Base-by-base conservation (phyloP, 2,797 vertebrate species). In the Astyanax mexicanus region DNA sequence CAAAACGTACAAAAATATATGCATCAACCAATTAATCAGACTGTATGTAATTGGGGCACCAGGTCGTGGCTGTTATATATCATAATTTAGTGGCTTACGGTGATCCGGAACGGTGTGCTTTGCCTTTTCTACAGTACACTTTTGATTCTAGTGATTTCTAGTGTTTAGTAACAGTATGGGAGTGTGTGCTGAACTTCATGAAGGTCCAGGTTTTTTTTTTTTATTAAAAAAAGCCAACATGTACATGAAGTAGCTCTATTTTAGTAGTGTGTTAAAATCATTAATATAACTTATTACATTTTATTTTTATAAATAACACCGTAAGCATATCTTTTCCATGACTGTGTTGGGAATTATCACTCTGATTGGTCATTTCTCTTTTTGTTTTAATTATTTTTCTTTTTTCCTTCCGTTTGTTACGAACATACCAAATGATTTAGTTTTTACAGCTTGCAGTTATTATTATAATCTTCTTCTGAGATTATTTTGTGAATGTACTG, bases 401-500 rank as follows among this genome's bases (percentile, higher is more conserved):
- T 54, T 52, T 54, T 81, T 62, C 74, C 81, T 74, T 76, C 62
- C 45, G 25, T 61, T 55, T 62, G 21, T 62, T 32, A 44, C 37
- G 71, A 57, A 44, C 27, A 72, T 76, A 86, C 86, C 85, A 85
- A 88, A 85, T 82, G 74, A 47, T 75, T 84, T 77, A 29, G 72
- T 73, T 83, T 69, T 37, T 72, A 72, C 65, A 76, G 47, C 54
- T 85, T 90, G 86, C 81, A 81, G 75, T 88, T n/a, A n/a, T n/a
- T n/a, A n/a, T n/a, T n/a, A n/a, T n/a, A n/a, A n/a, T n/a, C n/a
- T n/a, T 90, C 7, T 64, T 82, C 72, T 78, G 9, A 79, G 66
- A 81, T 80, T 38, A 45, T 75, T 58, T 74, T 77, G 84, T 82
- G 88, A 91, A 89, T 90, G 88, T 89, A 86, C 85, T 90, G 81